Base-by-base conservation (phyloP, 2,797 vertebrate species). In the Pipistrellus pygmaeus region DNA sequence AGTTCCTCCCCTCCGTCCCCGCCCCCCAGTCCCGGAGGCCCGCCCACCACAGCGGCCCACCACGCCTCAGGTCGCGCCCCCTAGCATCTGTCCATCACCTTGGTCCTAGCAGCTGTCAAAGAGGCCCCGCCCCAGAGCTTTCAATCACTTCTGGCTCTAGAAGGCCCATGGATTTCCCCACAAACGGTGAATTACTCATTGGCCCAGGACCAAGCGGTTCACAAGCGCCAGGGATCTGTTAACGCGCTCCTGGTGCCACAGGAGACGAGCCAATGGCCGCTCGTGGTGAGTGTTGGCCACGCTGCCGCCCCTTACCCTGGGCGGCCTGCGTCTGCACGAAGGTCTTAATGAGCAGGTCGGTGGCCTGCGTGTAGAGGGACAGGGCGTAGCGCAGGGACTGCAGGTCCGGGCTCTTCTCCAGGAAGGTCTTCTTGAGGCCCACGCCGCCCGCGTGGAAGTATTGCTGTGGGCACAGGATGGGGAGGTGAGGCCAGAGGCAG, bases 331-430 rank as follows among this genome's bases (percentile, higher is more conserved):
- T 99, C 97, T 99, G 99, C 96, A 99, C 99, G 23, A 99, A 99
- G 68, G 99, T 99, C 98, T 99, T 99, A 98, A 99, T 99, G 96
- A 99, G 99, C 96, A 99, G 99, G 98, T 99, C 99, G 0, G 99
- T 99, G 96, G 99, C 99, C 97, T 99, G 99, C 0, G 99, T 99
- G 98, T 99, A 99, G 91, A 99, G 99, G 38, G 99, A 99, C 95
- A 99, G 98, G 83, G 99, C 99, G 0, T 99, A 99, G 97, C 99
- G 99, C 82, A 99, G 98, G 0, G 99, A 99, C 97, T 98, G 99
- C 68, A 99, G 98, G 97, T 99, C 99, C 0, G 99, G 99, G 96
- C 99, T 99, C 98, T 99, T 99, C 98, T 99, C 99, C 98, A 99
- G 97, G 98, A 99, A 99, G 0, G 99, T 99, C 96, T 99, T 99